Evolutionary conservation across 2,888 invertebrate genomes (phyloP).

Genomic region (Drosophila peninsularis): DNA sequence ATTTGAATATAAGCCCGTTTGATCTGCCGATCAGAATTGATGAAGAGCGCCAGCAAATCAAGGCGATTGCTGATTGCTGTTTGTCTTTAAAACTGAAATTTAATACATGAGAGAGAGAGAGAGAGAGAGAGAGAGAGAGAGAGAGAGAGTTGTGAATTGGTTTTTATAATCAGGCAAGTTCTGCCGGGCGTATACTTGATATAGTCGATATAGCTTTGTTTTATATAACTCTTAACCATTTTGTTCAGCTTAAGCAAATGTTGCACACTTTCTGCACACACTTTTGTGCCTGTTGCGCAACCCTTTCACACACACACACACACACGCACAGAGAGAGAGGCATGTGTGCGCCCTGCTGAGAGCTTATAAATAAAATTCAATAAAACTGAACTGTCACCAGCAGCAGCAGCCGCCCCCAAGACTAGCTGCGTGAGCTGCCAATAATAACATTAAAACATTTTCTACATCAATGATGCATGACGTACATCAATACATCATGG

Average conservation of each 20-base stretch:
- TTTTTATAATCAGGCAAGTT: neutral
- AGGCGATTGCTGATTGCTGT: conserved; percentile 20
- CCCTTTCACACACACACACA: conserved; percentile 36
- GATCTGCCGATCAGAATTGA: conserved; percentile 49
- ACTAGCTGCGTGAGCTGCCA: conserved; percentile 27
- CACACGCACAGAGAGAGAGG: neutral
- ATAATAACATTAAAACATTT: conserved; percentile 79
- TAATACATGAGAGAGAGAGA: no score
- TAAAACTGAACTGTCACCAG: conserved; percentile 75
- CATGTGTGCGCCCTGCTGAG: conserved; percentile 23
- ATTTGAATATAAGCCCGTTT: conserved; percentile 54
- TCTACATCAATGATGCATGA: conserved; percentile 79
- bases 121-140: no score
- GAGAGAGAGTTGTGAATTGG: neutral
- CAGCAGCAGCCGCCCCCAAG: conserved; percentile 30
- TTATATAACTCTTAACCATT: conserved; percentile 27
- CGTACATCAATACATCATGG: conserved; percentile 74
- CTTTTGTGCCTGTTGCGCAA: conserved; percentile 63
- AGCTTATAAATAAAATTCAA: conserved; percentile 66
- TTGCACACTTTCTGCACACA: conserved; percentile 34
- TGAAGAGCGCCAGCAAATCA: conserved; percentile 44
- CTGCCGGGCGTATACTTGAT: no score
- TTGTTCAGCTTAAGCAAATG: conserved; percentile 37
- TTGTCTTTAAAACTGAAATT: neutral
- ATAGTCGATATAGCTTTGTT: no score